Evolutionary conservation across 2,888 invertebrate species (phyloP).

Genomic region (Cepaea hortensis): DNA sequence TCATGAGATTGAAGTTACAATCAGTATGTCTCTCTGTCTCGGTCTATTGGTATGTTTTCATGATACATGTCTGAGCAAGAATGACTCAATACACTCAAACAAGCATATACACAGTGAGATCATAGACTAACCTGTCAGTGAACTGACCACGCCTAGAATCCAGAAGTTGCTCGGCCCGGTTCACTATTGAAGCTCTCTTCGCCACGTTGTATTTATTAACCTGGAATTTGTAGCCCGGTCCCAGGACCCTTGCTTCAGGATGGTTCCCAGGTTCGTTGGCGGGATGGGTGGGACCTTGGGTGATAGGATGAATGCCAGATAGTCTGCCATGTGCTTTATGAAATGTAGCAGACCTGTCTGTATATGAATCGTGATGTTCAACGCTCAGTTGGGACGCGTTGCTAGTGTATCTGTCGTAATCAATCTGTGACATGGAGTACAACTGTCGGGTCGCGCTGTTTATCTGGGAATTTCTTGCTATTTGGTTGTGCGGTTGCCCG

Average conservation of each 20-base stretch:
- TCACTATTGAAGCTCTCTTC: conserved; percentile 40
- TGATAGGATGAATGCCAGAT: too few relatives aligned
- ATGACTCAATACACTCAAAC: too few relatives aligned
- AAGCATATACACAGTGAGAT: not conserved
- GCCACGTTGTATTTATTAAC: conserved; percentile 31
- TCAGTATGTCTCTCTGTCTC: too few relatives aligned
- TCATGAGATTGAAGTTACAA: too few relatives aligned
- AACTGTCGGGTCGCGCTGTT: not conserved
- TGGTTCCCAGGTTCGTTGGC: not conserved
- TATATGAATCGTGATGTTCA: not conserved
- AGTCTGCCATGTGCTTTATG: not conserved
- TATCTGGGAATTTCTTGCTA: not conserved
- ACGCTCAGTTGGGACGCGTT: conserved; percentile 31
- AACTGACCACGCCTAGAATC: conserved; percentile 35
- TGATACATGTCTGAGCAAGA: too few relatives aligned
- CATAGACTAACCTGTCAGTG: conserved; percentile 26
- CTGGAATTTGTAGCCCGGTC: conserved; percentile 36
- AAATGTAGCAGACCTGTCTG: not conserved
- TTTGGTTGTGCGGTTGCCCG: not conserved
- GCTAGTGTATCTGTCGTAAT: conserved; percentile 38
- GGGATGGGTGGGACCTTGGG: not conserved
- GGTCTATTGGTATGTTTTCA: too few relatives aligned
- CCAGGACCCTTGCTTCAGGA: not conserved
- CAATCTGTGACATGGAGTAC: conserved; percentile 32
- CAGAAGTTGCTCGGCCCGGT: conserved; percentile 37